phyloP scores from a whole-genome alignment of 2,888 invertebrate genomes.

The Saturnia pavonia region DNA sequence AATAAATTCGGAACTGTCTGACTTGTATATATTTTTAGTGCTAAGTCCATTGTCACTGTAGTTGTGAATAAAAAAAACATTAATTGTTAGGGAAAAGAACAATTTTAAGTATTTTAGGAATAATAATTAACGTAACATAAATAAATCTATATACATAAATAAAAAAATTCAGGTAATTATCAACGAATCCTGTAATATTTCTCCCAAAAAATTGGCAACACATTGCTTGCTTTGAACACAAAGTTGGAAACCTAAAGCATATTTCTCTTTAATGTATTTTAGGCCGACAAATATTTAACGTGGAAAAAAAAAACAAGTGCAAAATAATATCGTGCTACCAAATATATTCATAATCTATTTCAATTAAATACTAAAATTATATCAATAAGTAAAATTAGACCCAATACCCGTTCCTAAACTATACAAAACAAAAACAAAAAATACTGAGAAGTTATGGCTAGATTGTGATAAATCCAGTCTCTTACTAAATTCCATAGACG shows the following conservation, averaged over 20 bases:
- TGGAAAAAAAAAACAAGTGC: not conserved
- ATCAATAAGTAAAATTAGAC: not conserved
- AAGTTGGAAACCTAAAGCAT: not conserved
- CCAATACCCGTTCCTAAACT: conserved; percentile 14
- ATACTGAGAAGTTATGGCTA: not conserved
- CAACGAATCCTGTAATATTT: too few relatives aligned
- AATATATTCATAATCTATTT: not conserved
- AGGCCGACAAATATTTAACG: not conserved
- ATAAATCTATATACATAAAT: too few relatives aligned
- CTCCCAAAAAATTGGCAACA: too few relatives aligned
- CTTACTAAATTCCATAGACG: not conserved
- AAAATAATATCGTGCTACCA: not conserved
- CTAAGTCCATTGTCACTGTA: too few relatives aligned
- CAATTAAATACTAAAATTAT: not conserved
- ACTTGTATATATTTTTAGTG: too few relatives aligned
- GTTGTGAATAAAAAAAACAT: too few relatives aligned
- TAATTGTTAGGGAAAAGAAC: too few relatives aligned
- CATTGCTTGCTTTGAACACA: too few relatives aligned
- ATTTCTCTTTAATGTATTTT: not conserved
- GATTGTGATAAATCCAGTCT: not conserved
- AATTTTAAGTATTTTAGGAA: too few relatives aligned
- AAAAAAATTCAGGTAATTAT: too few relatives aligned
- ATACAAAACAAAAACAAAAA: conserved; percentile 15
- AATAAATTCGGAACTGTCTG: too few relatives aligned
- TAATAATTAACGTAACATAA: too few relatives aligned